These are phyloP conservation scores for Brachionus calyciflorus DNA, from an alignment of 1,140 invertebrate species.

Conservation along the genomic window DNA sequence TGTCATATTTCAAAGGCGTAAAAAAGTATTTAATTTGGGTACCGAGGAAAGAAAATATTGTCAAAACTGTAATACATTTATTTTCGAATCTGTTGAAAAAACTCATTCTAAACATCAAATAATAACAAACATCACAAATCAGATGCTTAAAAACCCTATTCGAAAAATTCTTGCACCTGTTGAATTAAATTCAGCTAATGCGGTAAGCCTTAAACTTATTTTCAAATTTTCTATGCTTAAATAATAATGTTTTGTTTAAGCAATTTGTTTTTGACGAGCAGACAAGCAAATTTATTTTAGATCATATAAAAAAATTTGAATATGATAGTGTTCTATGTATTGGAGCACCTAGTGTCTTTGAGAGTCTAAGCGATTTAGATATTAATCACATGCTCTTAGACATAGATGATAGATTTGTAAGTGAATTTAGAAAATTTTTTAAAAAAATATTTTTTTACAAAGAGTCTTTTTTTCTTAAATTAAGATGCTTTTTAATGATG, in stretches of 20 bases:
- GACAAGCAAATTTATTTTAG: background rate
- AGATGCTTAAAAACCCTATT: slow-evolving; percentile 14
- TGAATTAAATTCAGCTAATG: slow-evolving; percentile 41
- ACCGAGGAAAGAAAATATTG: background rate
- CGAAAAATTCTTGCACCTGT: background rate
- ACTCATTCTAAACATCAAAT: background rate
- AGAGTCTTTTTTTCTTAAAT: background rate
- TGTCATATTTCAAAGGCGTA: background rate
- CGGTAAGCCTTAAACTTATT: background rate
- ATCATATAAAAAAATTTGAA: slow-evolving; percentile 11
- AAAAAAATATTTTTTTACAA: background rate
- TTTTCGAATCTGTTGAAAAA: background rate
- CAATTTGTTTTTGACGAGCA: slow-evolving; percentile 30
- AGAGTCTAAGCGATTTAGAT: background rate
- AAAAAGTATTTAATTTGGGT: background rate
- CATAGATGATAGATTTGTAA: slow-evolving; percentile 27
- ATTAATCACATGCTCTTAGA: background rate
- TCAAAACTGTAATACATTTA: slow-evolving; percentile 27
- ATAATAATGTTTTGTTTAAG: background rate
- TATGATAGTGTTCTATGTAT: slow-evolving; percentile 42
- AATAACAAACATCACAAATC: background rate
- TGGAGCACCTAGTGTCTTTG: slow-evolving; percentile 35
- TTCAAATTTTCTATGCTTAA: background rate
- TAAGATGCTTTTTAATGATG: slow-evolving; percentile 29
- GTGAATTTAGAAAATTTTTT: too few relatives aligned